Base-by-base conservation (phyloP, 1,140 invertebrate species). In the Mya arenaria region DNA sequence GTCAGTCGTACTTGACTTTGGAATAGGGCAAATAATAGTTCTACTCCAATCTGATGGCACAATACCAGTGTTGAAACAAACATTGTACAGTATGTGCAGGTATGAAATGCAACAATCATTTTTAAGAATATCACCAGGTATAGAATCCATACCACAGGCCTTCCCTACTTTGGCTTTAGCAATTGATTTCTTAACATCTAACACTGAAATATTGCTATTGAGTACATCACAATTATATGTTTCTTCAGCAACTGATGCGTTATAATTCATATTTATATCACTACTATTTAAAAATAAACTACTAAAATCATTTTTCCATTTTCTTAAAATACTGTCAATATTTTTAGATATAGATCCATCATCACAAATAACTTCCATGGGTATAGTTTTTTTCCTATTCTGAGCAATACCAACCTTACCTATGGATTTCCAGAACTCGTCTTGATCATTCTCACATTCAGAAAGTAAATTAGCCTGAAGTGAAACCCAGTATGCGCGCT, bases 11-110 rank as follows among this genome's bases (percentile, higher is more conserved):
- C 41, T 48, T 48, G 41, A 48, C 19, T 72, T 82, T 19, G 60
- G 79, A 41, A 82, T 82, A 23, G 69, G 69, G 28, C 62, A 39
- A 6, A 74, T 63, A 19, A 82, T 74, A 5, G n/a, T 44, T 19
- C 30, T 25, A 23, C 36, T 82, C 58, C 25, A 52, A 0, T 48
- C 4, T 52, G 36, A 4, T 1, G 68, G 56, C 25, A 72, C 32
- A 4, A 8, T 13, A 32, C 68, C 68, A 19, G 41, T 72, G 48
- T 30, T 1, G 55, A 55, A 72, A 32, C 68, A 72, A n/a, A 55
- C 1, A 56, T 52, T 72, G 55, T 44, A 72, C 23, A 72, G 17
- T 10, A 19, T 34, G 1, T 72, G 3, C 17, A 55, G 39, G 48
- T 52, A 4, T 0, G 32, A 56, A n/a, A 72, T 4, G 1, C 19